Evolutionary conservation across 2,113 vertebrate species (phyloP).

Genomic region (Lampris megalopsis): DNA sequence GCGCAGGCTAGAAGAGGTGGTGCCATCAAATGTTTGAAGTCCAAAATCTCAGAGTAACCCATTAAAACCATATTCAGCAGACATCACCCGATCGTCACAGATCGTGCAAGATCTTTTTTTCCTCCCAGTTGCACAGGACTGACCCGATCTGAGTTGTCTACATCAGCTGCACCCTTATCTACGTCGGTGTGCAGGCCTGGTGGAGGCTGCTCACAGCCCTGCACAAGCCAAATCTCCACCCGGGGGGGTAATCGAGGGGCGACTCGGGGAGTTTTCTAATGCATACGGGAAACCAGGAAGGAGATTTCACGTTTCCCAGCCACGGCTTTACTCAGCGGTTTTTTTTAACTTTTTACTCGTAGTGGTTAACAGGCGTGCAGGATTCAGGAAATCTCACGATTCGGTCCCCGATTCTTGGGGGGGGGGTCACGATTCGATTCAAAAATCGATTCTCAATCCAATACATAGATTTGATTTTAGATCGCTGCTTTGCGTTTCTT

Average conservation of each 20-base stretch:
- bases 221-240: slow-evolving; percentile 55
- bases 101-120: slow-evolving; percentile 44
- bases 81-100: slow-evolving; percentile 39
- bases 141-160: slow-evolving; percentile 31
- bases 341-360: not conserved
- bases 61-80: not conserved
- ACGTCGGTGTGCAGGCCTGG: slow-evolving; percentile 62
- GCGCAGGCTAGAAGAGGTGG: not conserved
- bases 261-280: slow-evolving; percentile 38
- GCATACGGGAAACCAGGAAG: slow-evolving; percentile 35
- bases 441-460: no score
- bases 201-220: slow-evolving; percentile 45
- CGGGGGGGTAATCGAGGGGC: slow-evolving; percentile 28
- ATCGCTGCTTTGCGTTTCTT: no score
- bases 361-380: not conserved
- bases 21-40: not conserved
- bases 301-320: slow-evolving; percentile 18
- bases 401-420: no score
- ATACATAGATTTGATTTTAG: no score
- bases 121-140: slow-evolving; percentile 37
- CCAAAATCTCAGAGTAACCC: not conserved
- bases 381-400: no score
- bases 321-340: not conserved
- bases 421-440: no score
- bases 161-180: slow-evolving; percentile 51